These are phyloP conservation scores for Prosapia bicincta DNA, from an alignment of 2,888 invertebrate genomes.

Conservation along the genomic window DNA sequence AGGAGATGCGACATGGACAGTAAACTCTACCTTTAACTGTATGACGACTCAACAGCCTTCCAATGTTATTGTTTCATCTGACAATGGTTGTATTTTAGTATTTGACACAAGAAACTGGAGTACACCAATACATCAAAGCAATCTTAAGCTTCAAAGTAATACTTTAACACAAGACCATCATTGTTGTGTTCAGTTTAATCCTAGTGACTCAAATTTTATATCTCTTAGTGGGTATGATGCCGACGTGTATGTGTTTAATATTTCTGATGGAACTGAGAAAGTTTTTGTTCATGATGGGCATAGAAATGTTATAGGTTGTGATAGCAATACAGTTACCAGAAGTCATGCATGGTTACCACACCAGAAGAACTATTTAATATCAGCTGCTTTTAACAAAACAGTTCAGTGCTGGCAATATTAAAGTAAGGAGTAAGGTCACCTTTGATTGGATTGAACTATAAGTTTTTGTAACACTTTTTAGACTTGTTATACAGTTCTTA, in stretches of 20 bases:
- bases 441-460: too few relatives aligned
- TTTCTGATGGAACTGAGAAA: not conserved
- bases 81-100: conserved; percentile 4
- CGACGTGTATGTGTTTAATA: conserved; percentile 21
- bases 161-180: not conserved
- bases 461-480: too few relatives aligned
- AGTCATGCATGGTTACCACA: conserved; percentile 20
- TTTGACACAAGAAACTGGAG: conserved; percentile 23
- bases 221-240: conserved; percentile 23
- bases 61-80: conserved; percentile 4
- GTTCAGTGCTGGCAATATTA: conserved; percentile 24
- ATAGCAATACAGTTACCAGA: not conserved
- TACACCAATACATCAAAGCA: not conserved
- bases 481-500: too few relatives aligned
- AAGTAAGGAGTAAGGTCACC: not conserved
- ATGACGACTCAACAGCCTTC: not conserved
- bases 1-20: not conserved
- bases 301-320: conserved; percentile 20
- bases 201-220: conserved; percentile 4
- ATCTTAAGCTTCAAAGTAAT: not conserved
- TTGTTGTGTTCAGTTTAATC: conserved; percentile 3
- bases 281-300: conserved; percentile 27
- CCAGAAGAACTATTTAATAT: conserved; percentile 9
- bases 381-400: conserved; percentile 20
- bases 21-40: not conserved